phyloP scores from a whole-genome alignment of 37 sponge, comb jelly and placozoan species.

The Agelas oroides region DNA sequence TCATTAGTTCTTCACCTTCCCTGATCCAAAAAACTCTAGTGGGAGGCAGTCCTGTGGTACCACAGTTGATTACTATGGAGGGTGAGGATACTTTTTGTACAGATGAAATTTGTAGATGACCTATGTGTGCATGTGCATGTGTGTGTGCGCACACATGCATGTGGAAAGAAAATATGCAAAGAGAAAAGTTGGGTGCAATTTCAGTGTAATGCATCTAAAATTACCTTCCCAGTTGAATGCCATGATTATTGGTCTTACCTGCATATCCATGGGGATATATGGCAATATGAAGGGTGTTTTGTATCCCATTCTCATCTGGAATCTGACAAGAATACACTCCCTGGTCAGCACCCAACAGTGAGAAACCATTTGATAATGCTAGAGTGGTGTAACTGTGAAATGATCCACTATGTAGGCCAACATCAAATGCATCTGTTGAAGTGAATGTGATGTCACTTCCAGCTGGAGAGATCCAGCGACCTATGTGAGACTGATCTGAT shows the following conservation, averaged over 20 bases:
- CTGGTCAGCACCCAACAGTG: background rate
- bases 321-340: background rate
- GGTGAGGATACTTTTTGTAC: too few relatives aligned
- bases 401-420: background rate
- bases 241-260: too few relatives aligned
- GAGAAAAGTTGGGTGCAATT: too few relatives aligned
- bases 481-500: background rate
- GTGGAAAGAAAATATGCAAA: too few relatives aligned
- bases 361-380: background rate
- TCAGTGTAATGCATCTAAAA: too few relatives aligned
- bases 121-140: background rate
- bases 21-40: too few relatives aligned
- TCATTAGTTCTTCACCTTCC: too few relatives aligned
- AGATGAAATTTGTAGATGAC: too few relatives aligned
- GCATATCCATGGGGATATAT: background rate
- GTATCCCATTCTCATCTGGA: conserved; percentile 2
- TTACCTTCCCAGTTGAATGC: too few relatives aligned
- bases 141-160: background rate
- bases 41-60: too few relatives aligned
- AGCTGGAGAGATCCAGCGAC: background rate
- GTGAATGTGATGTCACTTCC: background rate
- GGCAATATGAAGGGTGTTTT: background rate
- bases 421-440: background rate
- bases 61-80: too few relatives aligned
- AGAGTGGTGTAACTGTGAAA: background rate